phyloP scores from a whole-genome alignment of 1,140 invertebrate species.

The Rhyacophila brunnea region DNA sequence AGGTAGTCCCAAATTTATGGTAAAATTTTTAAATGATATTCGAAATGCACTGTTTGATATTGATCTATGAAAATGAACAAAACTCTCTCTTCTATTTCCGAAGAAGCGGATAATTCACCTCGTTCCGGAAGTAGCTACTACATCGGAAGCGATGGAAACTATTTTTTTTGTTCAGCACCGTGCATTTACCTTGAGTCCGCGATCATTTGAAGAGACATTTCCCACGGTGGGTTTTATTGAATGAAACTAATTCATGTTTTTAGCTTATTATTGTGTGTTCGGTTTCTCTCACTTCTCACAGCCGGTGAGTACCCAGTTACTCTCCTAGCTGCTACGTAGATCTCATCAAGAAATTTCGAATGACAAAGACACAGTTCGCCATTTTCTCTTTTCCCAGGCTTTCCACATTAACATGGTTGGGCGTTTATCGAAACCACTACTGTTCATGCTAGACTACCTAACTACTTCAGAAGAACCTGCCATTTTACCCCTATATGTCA shows the following conservation, averaged over 20 bases:
- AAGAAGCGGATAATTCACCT: conserved; percentile 17
- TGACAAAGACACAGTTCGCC: conserved; percentile 6
- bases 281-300: conserved; percentile 6
- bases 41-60: too few relatives aligned
- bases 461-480: too few relatives aligned
- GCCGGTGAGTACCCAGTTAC: neutral
- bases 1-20: too few relatives aligned
- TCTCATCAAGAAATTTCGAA: conserved; percentile 9
- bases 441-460: too few relatives aligned
- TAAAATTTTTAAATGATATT: too few relatives aligned
- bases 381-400: conserved; percentile 20
- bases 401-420: neutral
- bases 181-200: neutral
- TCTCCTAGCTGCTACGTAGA: too few relatives aligned
- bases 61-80: neutral
- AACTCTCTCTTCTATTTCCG: conserved; percentile 15
- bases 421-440: too few relatives aligned
- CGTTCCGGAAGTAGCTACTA: conserved; percentile 7
- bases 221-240: conserved; percentile 9
- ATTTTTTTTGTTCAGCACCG: conserved; percentile 9
- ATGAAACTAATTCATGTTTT: conserved; percentile 21
- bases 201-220: neutral
- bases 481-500: too few relatives aligned
- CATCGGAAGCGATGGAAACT: neutral
- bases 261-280: conserved; percentile 15